These are phyloP conservation scores for Geopemphigus sp. DNA, from an alignment of 1,140 invertebrate genomes.

Conservation along the genomic window DNA sequence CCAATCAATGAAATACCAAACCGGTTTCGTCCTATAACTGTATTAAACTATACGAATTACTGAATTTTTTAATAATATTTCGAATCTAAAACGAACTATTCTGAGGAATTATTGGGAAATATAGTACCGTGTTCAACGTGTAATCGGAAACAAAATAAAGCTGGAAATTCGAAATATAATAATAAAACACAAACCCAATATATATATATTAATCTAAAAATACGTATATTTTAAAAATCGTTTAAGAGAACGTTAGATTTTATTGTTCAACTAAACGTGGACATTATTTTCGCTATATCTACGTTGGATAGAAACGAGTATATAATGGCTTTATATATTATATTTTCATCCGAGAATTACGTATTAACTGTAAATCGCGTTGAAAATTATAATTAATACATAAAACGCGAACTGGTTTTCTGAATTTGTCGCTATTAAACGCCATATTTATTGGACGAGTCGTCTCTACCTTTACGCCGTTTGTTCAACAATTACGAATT, in stretches of 20 bases:
- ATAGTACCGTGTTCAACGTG: neutral
- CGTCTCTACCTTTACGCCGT: neutral
- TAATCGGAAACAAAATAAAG: too few relatives aligned
- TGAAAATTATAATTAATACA: neutral
- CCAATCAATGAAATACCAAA: slow-evolving; percentile 31
- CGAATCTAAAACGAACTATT: slow-evolving; percentile 3
- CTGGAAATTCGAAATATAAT: too few relatives aligned
- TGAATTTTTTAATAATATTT: neutral
- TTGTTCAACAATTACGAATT: neutral
- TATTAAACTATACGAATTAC: slow-evolving; percentile 15
- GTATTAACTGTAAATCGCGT: neutral
- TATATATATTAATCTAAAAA: too few relatives aligned
- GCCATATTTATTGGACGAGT: neutral
- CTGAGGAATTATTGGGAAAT: neutral
- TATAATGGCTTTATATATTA: neutral
- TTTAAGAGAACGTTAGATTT: neutral
- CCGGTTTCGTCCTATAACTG: slow-evolving; percentile 21
- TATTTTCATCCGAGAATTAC: neutral
- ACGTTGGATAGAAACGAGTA: neutral
- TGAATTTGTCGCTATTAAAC: neutral
- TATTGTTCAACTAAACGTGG: neutral
- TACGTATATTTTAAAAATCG: neutral
- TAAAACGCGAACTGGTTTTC: neutral
- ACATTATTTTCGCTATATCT: neutral
- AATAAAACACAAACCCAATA: too few relatives aligned